These are phyloP conservation scores for Corythaixoides concolor DNA, from an alignment of 2,113 vertebrate species.

Conservation along the genomic window DNA sequence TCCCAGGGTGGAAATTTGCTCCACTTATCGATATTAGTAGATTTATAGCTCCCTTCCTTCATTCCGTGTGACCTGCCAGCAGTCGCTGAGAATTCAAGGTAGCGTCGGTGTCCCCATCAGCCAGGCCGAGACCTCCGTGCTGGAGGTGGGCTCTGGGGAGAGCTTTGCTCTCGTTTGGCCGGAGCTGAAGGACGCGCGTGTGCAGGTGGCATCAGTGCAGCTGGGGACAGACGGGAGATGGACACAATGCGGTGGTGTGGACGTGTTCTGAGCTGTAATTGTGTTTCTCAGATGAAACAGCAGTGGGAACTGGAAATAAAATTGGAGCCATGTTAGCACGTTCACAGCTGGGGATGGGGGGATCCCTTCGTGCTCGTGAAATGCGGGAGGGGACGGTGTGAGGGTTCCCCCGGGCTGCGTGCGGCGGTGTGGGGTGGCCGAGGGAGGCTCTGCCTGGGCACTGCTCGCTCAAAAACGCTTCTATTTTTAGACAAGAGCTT, in stretches of 20 bases:
- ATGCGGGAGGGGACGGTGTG: not conserved
- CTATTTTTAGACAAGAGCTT: not conserved
- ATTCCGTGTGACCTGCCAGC: not conserved
- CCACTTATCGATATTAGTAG: not conserved
- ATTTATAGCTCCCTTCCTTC: not conserved
- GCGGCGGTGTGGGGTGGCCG: too few relatives aligned
- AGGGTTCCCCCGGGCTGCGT: not conserved
- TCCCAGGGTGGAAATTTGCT: not conserved
- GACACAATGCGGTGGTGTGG: rapidly evolving
- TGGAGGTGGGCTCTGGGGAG: not conserved
- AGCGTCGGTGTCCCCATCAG: rapidly evolving
- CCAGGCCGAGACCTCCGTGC: not conserved
- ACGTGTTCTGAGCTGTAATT: not conserved
- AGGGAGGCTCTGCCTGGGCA: not conserved
- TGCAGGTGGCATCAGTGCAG: not conserved
- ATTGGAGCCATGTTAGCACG: not conserved
- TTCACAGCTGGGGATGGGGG: not conserved
- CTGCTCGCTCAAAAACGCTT: rapidly evolving
- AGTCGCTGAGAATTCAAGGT: too few relatives aligned
- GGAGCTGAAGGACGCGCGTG: not conserved
- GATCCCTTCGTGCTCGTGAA: not conserved
- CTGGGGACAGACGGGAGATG: too few relatives aligned
- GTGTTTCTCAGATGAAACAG: not conserved
- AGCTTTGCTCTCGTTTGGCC: not conserved
- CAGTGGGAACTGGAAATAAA: not conserved